Conservation (phyloP, 2,113 vertebrate genomes). For the Engystomops pustulosus region DNA sequence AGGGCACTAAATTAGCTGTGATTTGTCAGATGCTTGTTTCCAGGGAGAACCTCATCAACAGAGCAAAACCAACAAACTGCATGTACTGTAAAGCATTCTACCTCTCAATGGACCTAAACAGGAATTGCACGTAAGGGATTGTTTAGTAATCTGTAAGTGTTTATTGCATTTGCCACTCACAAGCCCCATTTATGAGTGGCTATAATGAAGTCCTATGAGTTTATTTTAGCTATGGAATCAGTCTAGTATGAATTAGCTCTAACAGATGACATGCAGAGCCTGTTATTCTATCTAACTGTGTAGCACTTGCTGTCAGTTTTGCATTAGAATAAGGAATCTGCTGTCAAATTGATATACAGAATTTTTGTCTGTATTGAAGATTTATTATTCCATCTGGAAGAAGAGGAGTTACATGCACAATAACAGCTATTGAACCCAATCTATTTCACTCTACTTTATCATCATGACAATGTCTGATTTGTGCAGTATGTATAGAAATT, state of each 20-base stretch:
- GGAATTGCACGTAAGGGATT: too few species aligned
- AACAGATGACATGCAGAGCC: conserved; percentile 54
- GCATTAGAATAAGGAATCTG: conserved; percentile 22
- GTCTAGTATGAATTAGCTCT: conserved; percentile 19
- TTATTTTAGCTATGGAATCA: conserved; percentile 39
- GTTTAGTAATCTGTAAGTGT: conserved; percentile 22
- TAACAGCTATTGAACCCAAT: not conserved
- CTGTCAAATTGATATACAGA: conserved; percentile 45
- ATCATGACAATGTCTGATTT: not conserved
- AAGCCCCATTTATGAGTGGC: conserved; percentile 31
- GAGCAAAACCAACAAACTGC: not conserved
- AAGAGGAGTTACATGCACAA: not conserved
- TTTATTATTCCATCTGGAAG: conserved; percentile 22
- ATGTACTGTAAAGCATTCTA: conserved; percentile 2
- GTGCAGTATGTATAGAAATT: not conserved
- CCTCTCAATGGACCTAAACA: not conserved
- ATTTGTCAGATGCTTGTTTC: conserved; percentile 30
- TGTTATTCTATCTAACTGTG: conserved; percentile 17
- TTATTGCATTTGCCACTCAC: conserved; percentile 22
- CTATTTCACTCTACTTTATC: conserved; percentile 19
- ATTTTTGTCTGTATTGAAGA: conserved; percentile 29
- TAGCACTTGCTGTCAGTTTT: not conserved
- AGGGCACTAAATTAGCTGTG: conserved; percentile 11
- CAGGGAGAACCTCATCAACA: conserved; percentile 19
- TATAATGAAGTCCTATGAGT: conserved; percentile 45